Evolutionary conservation across 2,888 invertebrate species (phyloP), one percentile per base, ranked within the genome.

Genomic region (Colostygia pectinataria): DNA sequence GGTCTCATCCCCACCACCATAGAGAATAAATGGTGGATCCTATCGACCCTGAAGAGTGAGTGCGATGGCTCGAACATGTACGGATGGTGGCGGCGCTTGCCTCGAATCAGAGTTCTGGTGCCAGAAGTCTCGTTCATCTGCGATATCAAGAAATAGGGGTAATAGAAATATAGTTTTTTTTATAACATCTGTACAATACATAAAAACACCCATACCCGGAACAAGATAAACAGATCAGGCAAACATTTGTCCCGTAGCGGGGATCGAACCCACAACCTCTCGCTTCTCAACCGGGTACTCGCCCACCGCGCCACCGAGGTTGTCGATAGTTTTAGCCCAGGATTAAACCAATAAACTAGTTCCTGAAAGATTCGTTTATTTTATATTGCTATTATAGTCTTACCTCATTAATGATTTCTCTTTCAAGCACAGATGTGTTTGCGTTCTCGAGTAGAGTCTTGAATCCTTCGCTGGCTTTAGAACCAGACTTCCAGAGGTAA

Each of bases 1-100:
- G 90, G 89, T 28, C 76, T 78, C 75, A 90, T 78, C 2, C 78
- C 85, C 4, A 88, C 76, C 0, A 76, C 79, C 9, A 87, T 56
- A 7, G 88, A 87, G 66, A 90, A 84, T 20, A 84, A 58, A 47
- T 90, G 89, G 58, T 89, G 85, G 34, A 68, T 61, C n/a, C 75
- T 71, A 52, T 89, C 88, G 0, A 82, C 86, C 29, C 89, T 71
- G 65, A 90, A 87, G 33, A 90, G 68, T 0, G 89, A 74, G 23
- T 86, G 80, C 0, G 87, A 86, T 0, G 84, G 81, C 38, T 78
- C 78, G 2, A 70, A 77, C 89, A 88, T 88, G 55, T 78, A 55
- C 0, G 88, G 88, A 37, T 88, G 87, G 18, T 77, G 78, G n/a
- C 80, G 80, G 6, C 73, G 65, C 53, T 81, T 85, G 0, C 89